phyloP scores from a whole-genome alignment of 1,140 invertebrate species.

The Drosophila nikananu region DNA sequence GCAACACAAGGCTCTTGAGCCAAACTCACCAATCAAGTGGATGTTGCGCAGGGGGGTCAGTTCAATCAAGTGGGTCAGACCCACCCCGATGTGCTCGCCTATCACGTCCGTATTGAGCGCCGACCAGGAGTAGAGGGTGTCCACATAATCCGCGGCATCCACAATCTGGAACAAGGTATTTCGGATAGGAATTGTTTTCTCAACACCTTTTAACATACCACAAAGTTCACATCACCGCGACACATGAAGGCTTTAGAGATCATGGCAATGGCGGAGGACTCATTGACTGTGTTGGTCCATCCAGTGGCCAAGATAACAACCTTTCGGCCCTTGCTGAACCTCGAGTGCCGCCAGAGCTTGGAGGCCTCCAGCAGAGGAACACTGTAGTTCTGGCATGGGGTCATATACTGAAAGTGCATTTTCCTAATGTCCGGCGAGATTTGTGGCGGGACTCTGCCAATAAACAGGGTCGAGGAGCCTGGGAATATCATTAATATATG shows the following conservation, averaged over 20 bases:
- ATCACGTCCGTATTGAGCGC: conserved; percentile 80
- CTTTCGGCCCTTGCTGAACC: conserved; percentile 59
- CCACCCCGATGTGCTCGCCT: conserved; percentile 68
- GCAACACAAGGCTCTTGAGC: too few relatives aligned
- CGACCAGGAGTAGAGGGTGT: conserved; percentile 83
- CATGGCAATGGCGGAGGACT: conserved; percentile 61
- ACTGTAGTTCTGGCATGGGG: conserved; percentile 67
- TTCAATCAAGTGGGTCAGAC: conserved; percentile 59
- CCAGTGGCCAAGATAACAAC: conserved; percentile 73
- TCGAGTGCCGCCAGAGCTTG: conserved; percentile 60
- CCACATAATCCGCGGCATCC: conserved; percentile 75
- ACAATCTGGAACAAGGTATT: conserved; percentile 45
- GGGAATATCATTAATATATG: not conserved
- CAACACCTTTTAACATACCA: conserved; percentile 43
- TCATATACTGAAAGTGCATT: conserved; percentile 79
- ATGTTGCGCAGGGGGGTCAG: conserved; percentile 70
- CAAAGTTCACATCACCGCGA: conserved; percentile 72
- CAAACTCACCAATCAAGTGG: conserved; percentile 70
- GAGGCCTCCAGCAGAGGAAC: conserved; percentile 64
- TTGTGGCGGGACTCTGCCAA: conserved; percentile 46
- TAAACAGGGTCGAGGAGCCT: conserved; percentile 66
- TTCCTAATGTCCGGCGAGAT: conserved; percentile 69
- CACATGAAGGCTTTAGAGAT: conserved; percentile 74
- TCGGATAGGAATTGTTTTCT: not conserved
- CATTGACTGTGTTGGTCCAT: conserved; percentile 73